Base-by-base conservation (phyloP, 2,113 vertebrate genomes). In the Andinoacara biseriatus region DNA sequence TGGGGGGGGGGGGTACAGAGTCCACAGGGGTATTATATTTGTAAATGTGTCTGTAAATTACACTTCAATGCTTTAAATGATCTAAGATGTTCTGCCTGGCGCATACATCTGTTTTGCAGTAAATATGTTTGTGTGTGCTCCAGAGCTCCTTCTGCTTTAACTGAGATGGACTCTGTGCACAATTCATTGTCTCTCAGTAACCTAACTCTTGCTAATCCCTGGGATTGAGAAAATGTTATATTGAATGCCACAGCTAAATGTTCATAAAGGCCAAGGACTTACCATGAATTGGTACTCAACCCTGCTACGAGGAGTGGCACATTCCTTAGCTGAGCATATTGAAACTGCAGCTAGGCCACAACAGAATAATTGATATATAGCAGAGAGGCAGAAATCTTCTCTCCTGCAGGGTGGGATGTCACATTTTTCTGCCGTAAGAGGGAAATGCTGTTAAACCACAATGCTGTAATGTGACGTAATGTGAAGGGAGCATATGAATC, bases 251-350 rank as follows among this genome's bases (percentile, higher is more conserved):
- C 46, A 76, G 63, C 49, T 56, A 75, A 46, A 81, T 61, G 62
- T 87, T 87, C 24, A 63, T 65, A 10, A 87, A 76, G 81, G 74
- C 11, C 10, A 77, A 63, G 52, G 35, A 86, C 56, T 86, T 61
- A 54, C n/a, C 38, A 7, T 63, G 75, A 85, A 81, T 58, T 74
- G 72, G 69, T 83, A 69, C 85, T 88, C 86, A 90, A 72, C 87
- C 63, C 46, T 82, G 40, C 59, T 74, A 52, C 15, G 18, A 84
- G 92, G 92, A 93, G 92, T 90, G 91, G 92, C 87, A 80, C 93
- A 93, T 95, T 94, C 91, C 91, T 90, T 67, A 76, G 60, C 38
- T 43, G 49, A 84, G 62, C 31, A 35, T 84, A 84, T 61, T 29
- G 60, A 87, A 91, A 86, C 74, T 81, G 61, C 60, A 81, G 76